Base-by-base conservation (phyloP, 2,888 invertebrate genomes). In the Agrypnus murinus region DNA sequence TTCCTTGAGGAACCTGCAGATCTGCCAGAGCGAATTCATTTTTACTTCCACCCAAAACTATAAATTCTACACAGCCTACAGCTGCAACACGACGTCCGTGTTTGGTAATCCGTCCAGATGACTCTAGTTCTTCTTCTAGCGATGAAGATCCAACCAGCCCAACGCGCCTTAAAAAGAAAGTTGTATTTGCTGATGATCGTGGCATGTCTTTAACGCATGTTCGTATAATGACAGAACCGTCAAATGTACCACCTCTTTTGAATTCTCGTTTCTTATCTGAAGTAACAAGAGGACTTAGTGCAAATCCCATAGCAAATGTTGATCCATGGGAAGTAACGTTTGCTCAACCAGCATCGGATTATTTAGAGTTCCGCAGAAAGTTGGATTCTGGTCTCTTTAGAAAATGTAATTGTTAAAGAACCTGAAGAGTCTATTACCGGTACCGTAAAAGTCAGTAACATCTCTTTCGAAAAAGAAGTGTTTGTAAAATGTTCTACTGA, bases 311-410 rank as follows among this genome's bases (percentile, higher is more conserved):
- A 5, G 87, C 88, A 34, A 73, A 77, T 14, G 70, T 74, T 3
- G 89, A 89, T 74, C 88, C 89, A 9, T 97, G 97, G 97, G 93
- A 93, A 74, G 88, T 93, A 3, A 89, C 91, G 58, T 98, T 98
- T 82, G 87, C 91, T 3, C 98, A 98, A 81, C 98, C 98, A 6
- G 98, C 97, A 0, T 95, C 96, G 5, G 95, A 97, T 83, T 98
- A 98, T 83, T 84, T 97, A 40, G 91, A 92, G 76, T 97, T 97
- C 86, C 89, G 96, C 19, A 89, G 91, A 73, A 90, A 92, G 76
- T 89, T 98, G 74, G 96, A 97, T 65, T 89, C 89, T 25, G 88
- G 95, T 98, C 4, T 93, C 95, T 0, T 86, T 98, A 76, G 98
- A 98, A 85, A 97, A 97, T 84, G 97, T 97, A 19, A 94, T 98